Evolutionary conservation across 23 tunicate genomes (phyloP).

Genomic region (Clavelina lepadiformis): DNA sequence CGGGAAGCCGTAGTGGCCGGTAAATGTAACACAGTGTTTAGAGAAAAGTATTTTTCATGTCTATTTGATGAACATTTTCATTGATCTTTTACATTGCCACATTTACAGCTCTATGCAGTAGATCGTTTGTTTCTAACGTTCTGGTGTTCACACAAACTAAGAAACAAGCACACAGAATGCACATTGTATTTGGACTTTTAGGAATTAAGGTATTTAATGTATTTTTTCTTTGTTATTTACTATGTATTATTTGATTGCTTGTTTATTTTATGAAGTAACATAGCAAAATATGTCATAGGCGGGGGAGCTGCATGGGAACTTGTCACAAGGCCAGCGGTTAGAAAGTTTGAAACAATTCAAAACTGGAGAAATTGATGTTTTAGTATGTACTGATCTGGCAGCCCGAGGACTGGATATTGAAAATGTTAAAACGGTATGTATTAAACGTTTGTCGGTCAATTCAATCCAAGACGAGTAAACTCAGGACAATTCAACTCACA

Average conservation of each 20-base stretch:
- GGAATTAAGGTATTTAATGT: slow-evolving; percentile 77
- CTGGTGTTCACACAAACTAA: slow-evolving; percentile 93
- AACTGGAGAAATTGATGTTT: slow-evolving; percentile 70
- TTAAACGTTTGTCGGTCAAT: no score
- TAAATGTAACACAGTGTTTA: not conserved
- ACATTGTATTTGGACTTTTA: slow-evolving; percentile 81
- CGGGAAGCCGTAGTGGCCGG: slow-evolving; percentile 92
- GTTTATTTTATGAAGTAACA: not conserved
- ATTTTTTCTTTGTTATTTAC: not conserved
- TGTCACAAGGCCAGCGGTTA: slow-evolving; percentile 76
- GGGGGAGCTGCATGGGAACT: slow-evolving; percentile 84
- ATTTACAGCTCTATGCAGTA: slow-evolving; percentile 62
- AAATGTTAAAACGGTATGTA: slow-evolving; percentile 81
- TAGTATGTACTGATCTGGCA: slow-evolving; percentile 91
- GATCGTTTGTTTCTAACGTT: slow-evolving; percentile 75
- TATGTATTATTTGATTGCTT: not conserved
- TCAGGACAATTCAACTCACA: no score
- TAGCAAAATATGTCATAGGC: slow-evolving; percentile 18
- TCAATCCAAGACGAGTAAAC: no score
- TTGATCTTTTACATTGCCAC: no score
- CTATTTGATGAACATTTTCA: not conserved
- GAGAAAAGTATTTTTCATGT: not conserved
- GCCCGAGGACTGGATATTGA: slow-evolving; percentile 93
- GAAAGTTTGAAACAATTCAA: slow-evolving; percentile 70
- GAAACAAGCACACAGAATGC: slow-evolving; percentile 94